Percentiles rank a stretch among this genome's conserved stretches.
Conservation (phyloP, 2,113 vertebrate species). For the Calcarius ornatus region DNA sequence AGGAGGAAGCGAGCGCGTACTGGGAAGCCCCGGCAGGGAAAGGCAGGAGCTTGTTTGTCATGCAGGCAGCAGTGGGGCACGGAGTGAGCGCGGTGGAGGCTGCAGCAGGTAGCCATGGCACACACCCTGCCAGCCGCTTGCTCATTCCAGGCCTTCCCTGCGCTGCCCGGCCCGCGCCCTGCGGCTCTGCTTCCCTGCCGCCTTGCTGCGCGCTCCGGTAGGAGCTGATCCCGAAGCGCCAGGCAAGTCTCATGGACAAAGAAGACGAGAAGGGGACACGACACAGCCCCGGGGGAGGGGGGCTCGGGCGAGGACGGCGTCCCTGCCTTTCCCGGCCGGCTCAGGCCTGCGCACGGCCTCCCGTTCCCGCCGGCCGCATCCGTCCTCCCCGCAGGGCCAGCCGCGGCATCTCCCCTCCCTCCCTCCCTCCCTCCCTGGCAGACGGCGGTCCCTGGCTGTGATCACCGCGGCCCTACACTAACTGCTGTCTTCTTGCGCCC, state of each 20-base stretch:
- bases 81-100: fast-evolving
- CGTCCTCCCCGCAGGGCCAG: neutral
- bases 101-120: neutral
- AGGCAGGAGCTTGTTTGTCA: neutral
- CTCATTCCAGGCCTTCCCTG: neutral
- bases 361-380: neutral
- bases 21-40: neutral
- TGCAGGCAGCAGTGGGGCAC: neutral
- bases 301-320: neutral
- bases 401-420: neutral
- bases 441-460: neutral
- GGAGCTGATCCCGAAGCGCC: neutral
- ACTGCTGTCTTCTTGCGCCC: slow-evolving; percentile 83
- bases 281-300: neutral
- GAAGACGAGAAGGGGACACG: neutral
- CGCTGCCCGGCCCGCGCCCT: neutral
- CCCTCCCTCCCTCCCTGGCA: neutral
- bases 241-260: neutral
- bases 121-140: neutral
- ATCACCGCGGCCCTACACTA: slow-evolving; percentile 45
- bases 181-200: neutral
- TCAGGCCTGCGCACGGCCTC: neutral
- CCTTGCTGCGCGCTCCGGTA: neutral
- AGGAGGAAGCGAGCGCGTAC: neutral
- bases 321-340: neutral